phyloP scores from a whole-genome alignment of 2,113 vertebrate species.

The Glaucomys volans region DNA sequence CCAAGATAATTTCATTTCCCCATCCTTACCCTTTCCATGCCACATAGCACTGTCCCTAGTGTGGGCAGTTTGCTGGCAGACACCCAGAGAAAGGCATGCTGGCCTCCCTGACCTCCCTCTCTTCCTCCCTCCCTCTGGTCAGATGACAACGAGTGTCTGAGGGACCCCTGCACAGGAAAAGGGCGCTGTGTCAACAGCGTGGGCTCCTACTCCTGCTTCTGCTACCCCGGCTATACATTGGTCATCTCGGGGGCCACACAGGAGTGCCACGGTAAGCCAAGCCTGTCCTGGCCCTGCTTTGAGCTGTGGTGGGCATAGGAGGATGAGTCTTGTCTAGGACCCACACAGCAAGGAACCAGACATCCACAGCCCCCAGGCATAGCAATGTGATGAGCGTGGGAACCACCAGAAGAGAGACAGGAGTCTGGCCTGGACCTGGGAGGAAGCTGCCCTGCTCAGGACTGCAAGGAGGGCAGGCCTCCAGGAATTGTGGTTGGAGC shows the following conservation, averaged over 20 bases:
- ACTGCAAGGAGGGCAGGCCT: background rate
- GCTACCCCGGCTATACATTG: conserved; percentile 92
- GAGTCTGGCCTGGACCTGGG: background rate
- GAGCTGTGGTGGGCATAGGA: background rate
- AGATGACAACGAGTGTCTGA: conserved; percentile 95
- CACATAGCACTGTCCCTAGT: background rate
- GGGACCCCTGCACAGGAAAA: conserved; percentile 91
- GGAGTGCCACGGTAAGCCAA: conserved; percentile 93
- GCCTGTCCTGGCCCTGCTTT: accelerated
- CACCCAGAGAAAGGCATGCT: background rate
- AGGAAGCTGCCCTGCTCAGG: background rate
- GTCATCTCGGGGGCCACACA: conserved; percentile 88
- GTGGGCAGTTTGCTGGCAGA: background rate
- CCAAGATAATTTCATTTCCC: background rate
- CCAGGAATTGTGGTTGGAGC: background rate
- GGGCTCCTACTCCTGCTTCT: conserved; percentile 94
- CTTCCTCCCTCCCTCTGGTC: conserved; percentile 2
- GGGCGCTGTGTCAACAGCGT: conserved; percentile 92
- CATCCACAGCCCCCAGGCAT: background rate
- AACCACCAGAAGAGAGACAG: background rate
- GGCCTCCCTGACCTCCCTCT: background rate
- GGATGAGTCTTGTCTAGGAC: background rate
- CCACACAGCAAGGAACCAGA: background rate
- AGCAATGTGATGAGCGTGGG: background rate
- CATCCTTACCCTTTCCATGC: background rate